Evolutionary conservation across 2,113 vertebrate species (phyloP), one percentile per base, ranked within the genome.

Genomic region (Orientallactaga bullata): DNA sequence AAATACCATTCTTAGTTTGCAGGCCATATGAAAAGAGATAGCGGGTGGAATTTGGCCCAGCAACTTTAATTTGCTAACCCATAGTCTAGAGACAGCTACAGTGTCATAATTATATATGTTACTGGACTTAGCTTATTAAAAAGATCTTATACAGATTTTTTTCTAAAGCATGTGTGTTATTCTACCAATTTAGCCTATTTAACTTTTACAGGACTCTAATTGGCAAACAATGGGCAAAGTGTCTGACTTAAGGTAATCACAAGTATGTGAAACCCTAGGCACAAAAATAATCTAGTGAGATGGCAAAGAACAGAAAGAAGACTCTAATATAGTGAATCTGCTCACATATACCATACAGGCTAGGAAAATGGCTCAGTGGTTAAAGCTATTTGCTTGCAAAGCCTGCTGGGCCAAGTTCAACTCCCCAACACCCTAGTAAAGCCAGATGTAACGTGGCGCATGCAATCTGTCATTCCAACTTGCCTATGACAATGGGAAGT

Each of bases 231-330:
- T 39, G 30, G 55, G 8, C 47, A 78, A 89, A 37, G 20, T 2
- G 37, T 91, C n/a, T 91, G 63, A 15, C 17, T 88, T 74, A n/a
- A 42, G 18, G 16, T 32, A 42, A 81, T 82, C 5, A 37, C 15
- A 26, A 7, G 47, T 37, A 7, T 74, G 21, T 35, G 18, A 95
- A 90, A 81, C 7, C 18, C 13, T 32, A 71, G 13, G 32, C 60
- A 74, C 61, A 71, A 80, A 89, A 47, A 74, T 18, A 51, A 88
- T 72, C 60, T 69, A 55, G 20, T 47, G 12, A 96, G 21, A n/a
- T 23, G 30, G 69, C 24, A 47, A 79, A 77, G 63, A 58, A 81
- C 6, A 88, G 16, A 91, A 72, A 55, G 32, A 83, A 2, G 2
- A 51, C 17, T 47, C 85, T 82, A 63, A 58, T 77, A 71, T 68